Percentiles rank a stretch among this genome's conserved stretches.
These are phyloP conservation scores for Apis laboriosa DNA, from an alignment of 1,140 invertebrate genomes.

Conservation along the genomic window DNA sequence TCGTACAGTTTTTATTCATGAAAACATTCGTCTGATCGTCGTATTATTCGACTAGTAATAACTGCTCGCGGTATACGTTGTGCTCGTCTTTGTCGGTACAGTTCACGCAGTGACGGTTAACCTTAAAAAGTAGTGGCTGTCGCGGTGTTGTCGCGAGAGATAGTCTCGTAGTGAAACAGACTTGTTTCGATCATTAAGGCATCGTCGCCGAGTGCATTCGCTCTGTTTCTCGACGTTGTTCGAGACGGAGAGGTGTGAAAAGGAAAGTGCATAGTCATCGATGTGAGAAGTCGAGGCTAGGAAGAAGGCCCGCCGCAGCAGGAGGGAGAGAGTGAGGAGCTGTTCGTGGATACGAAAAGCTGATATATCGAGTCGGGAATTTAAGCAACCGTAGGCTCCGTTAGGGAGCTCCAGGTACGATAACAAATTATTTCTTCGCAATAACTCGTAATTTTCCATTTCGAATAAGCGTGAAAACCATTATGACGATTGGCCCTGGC, in stretches of 20 bases:
- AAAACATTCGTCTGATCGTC: constrained; percentile 56
- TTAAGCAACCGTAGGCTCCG: constrained; percentile 52
- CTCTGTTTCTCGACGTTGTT: constrained; percentile 29
- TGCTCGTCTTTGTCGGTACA: not conserved
- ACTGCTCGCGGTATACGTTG: not conserved
- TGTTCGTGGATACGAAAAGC: constrained; percentile 31
- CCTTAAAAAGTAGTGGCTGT: constrained; percentile 59
- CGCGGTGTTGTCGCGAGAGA: constrained; percentile 48
- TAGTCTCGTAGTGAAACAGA: constrained; percentile 26
- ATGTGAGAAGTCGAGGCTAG: constrained; percentile 59
- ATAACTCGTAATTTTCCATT: not conserved
- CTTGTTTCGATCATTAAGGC: constrained; percentile 24
- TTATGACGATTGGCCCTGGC: not conserved
- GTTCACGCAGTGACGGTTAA: constrained; percentile 48
- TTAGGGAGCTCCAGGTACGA: constrained; percentile 64
- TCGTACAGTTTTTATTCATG: constrained; percentile 59
- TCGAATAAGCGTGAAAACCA: not conserved
- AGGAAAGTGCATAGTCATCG: constrained; percentile 66
- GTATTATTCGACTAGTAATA: constrained; percentile 29
- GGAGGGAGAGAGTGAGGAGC: constrained; percentile 46
- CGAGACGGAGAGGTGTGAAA: constrained; percentile 53
- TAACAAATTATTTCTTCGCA: not conserved
- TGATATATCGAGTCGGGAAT: constrained; percentile 54
- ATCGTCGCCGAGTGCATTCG: constrained; percentile 35
- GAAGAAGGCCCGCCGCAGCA: constrained; percentile 52